Base-by-base conservation (phyloP, 2,888 invertebrate species). In the Teleogryllus oceanicus region DNA sequence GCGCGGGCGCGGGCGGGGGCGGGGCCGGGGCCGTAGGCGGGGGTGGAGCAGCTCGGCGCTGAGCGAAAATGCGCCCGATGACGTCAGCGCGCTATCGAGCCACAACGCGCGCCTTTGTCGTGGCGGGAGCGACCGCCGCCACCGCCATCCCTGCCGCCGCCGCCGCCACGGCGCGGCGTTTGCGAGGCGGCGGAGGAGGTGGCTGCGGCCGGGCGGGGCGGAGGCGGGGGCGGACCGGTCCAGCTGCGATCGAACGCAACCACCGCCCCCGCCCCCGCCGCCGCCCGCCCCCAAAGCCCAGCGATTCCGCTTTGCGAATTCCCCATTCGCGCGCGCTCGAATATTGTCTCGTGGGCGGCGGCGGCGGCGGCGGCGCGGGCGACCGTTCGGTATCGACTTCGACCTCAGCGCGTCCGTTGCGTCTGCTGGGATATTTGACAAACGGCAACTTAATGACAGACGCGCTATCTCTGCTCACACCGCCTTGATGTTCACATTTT, bases 31-130 rank as follows among this genome's bases (percentile, higher is more conserved):
- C 16, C 8, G 62, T 4, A 4, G 62, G n/a, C 62, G 62, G 13
- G 62, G n/a, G n/a, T 18, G 62, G n/a, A n/a, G 13, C 13, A 8
- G 16, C 62, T n/a, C 62, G n/a, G 62, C 62, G 62, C 13, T n/a
- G 62, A n/a, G 62, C 62, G 62, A 62, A 62, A 62, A 62, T 62
- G 62, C 37, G 37, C 37, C 8, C 37, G 62, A 62, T 62, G 62
- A 62, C 62, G 62, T 62, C 62, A 62, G 62, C 13, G 62, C 62
- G 62, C 62, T 62, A 62, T 62, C 62, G 62, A 62, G 62, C 62
- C 62, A n/a, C 62, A 13, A 62, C 16, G 62, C 62, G 62, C 62
- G 62, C 62, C 62, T 62, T 62, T 62, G 62, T 62, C 62, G 62
- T n/a, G 37, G 62, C 62, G 62, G 62, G 3, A n/a, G 62, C 62